Percentiles rank a stretch among this genome's conserved stretches.
These are phyloP conservation scores for Anas platyrhynchos DNA, from an alignment of 2,113 vertebrate species.

Conservation along the genomic window DNA sequence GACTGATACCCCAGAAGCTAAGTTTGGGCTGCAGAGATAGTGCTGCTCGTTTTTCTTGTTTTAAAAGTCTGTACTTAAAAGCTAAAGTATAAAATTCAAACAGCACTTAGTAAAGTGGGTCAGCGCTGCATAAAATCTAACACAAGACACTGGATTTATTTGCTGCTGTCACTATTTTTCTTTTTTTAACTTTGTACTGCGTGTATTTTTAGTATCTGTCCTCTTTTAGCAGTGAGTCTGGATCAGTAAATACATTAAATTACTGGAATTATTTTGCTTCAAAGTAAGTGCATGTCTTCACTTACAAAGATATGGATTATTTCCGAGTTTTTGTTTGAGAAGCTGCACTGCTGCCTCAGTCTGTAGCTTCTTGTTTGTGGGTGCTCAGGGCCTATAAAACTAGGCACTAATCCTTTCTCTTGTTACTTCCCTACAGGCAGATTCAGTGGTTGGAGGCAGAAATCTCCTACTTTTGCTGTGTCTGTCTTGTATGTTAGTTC, in stretches of 20 bases:
- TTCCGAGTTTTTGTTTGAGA: not conserved
- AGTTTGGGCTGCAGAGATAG: not conserved
- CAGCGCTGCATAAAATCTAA: not conserved
- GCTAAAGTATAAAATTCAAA: not conserved
- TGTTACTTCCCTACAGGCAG: slow-evolving; percentile 16
- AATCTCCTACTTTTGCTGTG: not conserved
- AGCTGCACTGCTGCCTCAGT: not conserved
- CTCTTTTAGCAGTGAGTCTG: not conserved
- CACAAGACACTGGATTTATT: not conserved
- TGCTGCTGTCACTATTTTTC: slow-evolving; percentile 17
- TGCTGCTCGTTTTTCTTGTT: not conserved
- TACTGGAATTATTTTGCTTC: not conserved
- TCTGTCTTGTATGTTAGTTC: not conserved
- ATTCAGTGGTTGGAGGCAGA: slow-evolving; percentile 25
- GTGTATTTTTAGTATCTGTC: slow-evolving; percentile 35
- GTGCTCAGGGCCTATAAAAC: not conserved
- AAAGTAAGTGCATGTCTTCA: not conserved
- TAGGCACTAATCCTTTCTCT: not conserved
- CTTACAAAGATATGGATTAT: not conserved
- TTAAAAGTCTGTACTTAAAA: not conserved
- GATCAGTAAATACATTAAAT: not conserved
- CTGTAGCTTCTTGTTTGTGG: not conserved
- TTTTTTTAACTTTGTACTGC: slow-evolving; percentile 1
- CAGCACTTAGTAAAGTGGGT: not conserved
- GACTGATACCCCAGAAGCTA: not conserved